Conservation (phyloP, 2,113 vertebrate species). For the Camarhynchus parvulus region DNA sequence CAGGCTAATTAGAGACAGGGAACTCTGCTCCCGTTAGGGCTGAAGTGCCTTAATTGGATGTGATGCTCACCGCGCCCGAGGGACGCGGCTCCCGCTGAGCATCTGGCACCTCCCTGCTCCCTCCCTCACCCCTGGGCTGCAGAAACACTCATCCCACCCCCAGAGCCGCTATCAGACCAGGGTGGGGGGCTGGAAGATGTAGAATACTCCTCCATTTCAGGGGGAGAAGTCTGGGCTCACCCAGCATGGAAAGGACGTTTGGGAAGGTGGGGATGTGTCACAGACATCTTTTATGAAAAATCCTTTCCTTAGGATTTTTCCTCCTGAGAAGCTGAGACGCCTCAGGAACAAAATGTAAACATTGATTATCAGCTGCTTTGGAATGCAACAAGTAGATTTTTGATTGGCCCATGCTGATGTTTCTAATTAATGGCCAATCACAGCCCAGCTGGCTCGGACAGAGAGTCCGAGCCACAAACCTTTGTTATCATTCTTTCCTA, state of each 20-base stretch:
- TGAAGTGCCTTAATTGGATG: constrained; percentile 52
- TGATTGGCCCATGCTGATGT: too few relatives aligned
- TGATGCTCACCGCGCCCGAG: constrained; percentile 13
- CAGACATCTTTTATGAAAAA: too few relatives aligned
- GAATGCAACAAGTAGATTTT: too few relatives aligned
- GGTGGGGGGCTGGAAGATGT: background rate
- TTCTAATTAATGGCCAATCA: too few relatives aligned
- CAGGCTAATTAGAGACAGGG: constrained; percentile 32
- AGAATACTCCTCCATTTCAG: background rate
- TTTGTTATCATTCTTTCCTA: too few relatives aligned
- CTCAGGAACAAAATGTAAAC: too few relatives aligned
- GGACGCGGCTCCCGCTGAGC: background rate
- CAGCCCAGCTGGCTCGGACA: too few relatives aligned
- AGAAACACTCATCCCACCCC: background rate
- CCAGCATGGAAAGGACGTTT: background rate
- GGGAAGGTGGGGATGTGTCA: background rate
- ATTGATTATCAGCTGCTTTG: too few relatives aligned
- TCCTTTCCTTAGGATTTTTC: too few relatives aligned
- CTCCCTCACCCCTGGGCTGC: background rate
- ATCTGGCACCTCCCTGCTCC: background rate
- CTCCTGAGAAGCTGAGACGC: too few relatives aligned
- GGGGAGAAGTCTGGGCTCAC: background rate
- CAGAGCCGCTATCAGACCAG: background rate
- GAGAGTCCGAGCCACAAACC: too few relatives aligned
- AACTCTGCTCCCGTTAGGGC: constrained; percentile 35